Evolutionary conservation across 2,113 vertebrate species (phyloP).

Genomic region (Coptodon rendalli): DNA sequence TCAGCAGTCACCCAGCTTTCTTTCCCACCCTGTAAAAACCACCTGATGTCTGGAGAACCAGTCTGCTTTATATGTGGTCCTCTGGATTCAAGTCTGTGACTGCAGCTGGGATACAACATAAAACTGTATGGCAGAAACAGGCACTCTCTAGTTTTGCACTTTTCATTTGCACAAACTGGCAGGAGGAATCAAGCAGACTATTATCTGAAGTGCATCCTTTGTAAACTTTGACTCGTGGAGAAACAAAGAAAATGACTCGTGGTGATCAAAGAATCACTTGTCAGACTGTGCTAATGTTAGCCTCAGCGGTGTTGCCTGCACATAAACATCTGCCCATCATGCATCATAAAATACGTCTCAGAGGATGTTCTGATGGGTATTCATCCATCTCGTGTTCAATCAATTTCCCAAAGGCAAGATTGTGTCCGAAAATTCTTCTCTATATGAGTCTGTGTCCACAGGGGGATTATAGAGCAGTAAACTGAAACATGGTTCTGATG

Average conservation of each 20-base stretch:
- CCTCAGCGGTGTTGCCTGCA: not conserved
- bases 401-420: not conserved
- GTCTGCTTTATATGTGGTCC: not conserved
- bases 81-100: not conserved
- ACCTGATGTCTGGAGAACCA: constrained; percentile 1
- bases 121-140: not conserved
- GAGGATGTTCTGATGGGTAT: not conserved
- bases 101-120: not conserved
- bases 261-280: not conserved
- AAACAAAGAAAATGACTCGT: not conserved
- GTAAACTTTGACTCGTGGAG: not conserved
- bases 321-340: constrained; percentile 30
- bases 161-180: not conserved
- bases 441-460: not conserved
- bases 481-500: constrained; percentile 10
- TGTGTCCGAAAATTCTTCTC: not conserved
- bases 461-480: not conserved
- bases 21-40: not conserved
- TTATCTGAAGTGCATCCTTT: not conserved
- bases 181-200: not conserved
- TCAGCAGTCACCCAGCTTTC: not conserved
- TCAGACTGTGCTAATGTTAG: constrained; percentile 5
- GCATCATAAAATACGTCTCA: not conserved
- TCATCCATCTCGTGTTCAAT: not conserved
- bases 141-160: not conserved